Conservation (phyloP, 2,113 vertebrate genomes). For the Strigops habroptila region DNA sequence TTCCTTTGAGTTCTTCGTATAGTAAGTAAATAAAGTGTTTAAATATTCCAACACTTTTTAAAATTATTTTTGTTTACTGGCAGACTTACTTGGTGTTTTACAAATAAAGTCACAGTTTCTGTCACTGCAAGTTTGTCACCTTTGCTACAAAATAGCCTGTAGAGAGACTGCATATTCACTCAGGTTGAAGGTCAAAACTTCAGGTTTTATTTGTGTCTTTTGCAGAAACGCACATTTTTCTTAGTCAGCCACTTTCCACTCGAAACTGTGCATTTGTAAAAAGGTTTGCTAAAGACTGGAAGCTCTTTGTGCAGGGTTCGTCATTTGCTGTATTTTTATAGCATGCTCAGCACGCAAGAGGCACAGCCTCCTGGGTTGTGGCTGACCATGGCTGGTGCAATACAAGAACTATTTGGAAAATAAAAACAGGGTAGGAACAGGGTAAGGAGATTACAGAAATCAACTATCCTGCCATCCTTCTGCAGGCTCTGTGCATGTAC, state of each 20-base stretch:
- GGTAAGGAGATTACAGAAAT: neutral
- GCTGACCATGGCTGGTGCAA: neutral
- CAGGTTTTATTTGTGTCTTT: conserved; percentile 30
- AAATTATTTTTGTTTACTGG: neutral
- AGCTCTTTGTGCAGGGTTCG: neutral
- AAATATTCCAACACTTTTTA: neutral
- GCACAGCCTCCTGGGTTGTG: neutral
- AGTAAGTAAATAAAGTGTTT: neutral
- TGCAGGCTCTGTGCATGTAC: neutral
- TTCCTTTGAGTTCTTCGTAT: neutral
- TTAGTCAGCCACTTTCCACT: neutral
- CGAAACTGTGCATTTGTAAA: neutral
- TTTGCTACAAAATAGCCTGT: conserved; percentile 19
- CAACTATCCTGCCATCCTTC: neutral
- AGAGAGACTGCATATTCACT: neutral
- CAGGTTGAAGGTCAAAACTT: conserved; percentile 58
- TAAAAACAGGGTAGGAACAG: neutral
- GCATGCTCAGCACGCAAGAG: neutral
- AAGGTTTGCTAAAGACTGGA: neutral
- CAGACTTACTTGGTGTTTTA: neutral
- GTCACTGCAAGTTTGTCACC: conserved; percentile 8
- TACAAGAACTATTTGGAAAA: neutral
- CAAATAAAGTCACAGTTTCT: neutral
- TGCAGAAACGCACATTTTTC: conserved; percentile 1
- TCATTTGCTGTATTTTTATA: neutral